Evolutionary conservation across 1,140 invertebrate species (phyloP).

Genomic region (Diuraphis noxia): DNA sequence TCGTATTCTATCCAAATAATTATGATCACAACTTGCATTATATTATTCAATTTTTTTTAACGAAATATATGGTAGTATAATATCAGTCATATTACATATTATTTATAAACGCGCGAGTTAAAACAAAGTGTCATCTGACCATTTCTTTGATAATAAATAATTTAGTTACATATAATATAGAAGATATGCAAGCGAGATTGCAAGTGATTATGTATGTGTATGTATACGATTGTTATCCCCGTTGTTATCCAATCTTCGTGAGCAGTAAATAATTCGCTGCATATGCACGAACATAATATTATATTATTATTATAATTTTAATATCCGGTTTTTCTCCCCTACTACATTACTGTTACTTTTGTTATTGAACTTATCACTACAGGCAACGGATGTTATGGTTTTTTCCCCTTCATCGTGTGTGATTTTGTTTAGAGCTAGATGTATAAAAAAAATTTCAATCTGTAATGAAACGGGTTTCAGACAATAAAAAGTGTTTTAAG

Average conservation of each 20-base stretch:
- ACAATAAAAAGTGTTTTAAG: conserved; percentile 20
- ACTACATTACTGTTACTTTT: conserved; percentile 11
- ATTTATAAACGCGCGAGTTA: neutral
- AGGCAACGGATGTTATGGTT: conserved; percentile 44
- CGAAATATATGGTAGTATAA: neutral
- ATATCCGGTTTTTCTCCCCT: conserved; percentile 47
- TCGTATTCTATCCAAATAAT: neutral
- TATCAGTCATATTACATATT: neutral
- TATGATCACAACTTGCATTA: neutral
- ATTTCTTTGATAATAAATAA: conserved; percentile 5
- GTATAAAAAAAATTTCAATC: neutral
- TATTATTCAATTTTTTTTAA: too few species aligned
- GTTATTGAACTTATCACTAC: conserved; percentile 47
- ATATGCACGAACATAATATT: neutral
- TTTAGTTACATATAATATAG: neutral
- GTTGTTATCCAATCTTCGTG: conserved; percentile 43
- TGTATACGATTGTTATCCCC: conserved; percentile 12
- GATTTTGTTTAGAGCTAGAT: neutral
- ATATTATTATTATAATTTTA: conserved; percentile 13
- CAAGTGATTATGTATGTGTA: conserved; percentile 1
- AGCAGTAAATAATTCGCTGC: conserved; percentile 6
- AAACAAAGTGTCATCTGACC: neutral
- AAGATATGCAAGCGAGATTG: neutral
- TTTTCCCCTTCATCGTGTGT: conserved; percentile 30
- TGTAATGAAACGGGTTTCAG: conserved; percentile 1